Evolutionary conservation across 2,797 vertebrate species (phyloP).

Genomic region (Etheostoma nigrum): DNA sequence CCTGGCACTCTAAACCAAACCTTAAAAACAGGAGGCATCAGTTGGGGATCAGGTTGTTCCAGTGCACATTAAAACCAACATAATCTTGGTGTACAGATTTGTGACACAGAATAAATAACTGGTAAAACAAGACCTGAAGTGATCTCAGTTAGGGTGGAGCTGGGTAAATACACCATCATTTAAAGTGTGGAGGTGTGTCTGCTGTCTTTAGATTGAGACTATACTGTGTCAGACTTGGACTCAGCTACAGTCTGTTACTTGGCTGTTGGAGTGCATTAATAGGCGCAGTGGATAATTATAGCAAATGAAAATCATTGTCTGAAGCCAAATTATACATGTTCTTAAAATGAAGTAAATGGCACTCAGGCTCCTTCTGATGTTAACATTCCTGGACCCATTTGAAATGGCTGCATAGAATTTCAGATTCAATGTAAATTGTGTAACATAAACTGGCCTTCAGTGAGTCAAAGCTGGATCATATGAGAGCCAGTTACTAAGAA

Average conservation of each 20-base stretch:
- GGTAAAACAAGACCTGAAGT: slow-evolving; percentile 35
- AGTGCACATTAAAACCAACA: neutral
- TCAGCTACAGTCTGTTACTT: neutral
- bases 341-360: neutral
- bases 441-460: slow-evolving; percentile 17
- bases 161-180: neutral
- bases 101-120: slow-evolving; percentile 10
- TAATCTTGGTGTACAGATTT: neutral
- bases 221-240: too few relatives aligned
- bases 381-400: neutral
- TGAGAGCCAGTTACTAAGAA: slow-evolving; percentile 39
- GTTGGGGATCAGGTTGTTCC: neutral
- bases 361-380: neutral
- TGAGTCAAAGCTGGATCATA: slow-evolving; percentile 12
- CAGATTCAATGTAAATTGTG: slow-evolving; percentile 4
- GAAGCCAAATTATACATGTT: neutral
- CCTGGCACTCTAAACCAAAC: neutral
- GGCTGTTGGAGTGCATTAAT: neutral
- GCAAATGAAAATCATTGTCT: neutral
- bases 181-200: neutral
- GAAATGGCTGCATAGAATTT: neutral
- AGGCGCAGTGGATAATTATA: neutral
- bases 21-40: neutral
- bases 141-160: slow-evolving; percentile 26
- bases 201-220: neutral